Base-by-base conservation (phyloP, 2,888 invertebrate genomes). In the Argynnis bischoffii region DNA sequence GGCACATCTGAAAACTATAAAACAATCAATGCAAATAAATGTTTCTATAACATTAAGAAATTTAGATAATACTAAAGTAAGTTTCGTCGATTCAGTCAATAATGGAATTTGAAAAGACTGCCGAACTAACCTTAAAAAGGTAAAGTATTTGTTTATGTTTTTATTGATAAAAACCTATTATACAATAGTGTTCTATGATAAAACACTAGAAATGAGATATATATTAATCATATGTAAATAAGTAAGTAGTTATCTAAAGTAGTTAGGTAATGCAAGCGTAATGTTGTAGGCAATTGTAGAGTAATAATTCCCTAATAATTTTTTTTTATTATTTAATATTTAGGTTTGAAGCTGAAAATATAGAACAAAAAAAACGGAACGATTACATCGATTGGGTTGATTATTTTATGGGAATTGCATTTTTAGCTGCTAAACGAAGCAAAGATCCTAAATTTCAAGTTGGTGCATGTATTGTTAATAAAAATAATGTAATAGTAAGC, bases 361-460 rank as follows among this genome's bases (percentile, higher is more conserved):
- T 77, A 61, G 51, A 71, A n/a, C 80, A 79, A 66, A 77, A 65
- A 8, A 96, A 96, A 85, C 90, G 96, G 53, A 75, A 81, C 50
- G 94, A 94, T 72, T 97, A 96, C 79, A 84, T 99, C 46, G 94
- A 94, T 53, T 99, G 99, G 99, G 94, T 95, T 69, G 99, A 99
- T 75, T 99, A 98, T 87, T 99, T 99, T 82, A 99, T 99, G 99
- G 96, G 97, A 0, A 94, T 96, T 11, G 98, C 99, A 3, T 95
- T 98, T 80, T 91, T 99, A 35, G 96, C 98, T 1, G 97, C 98
- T 0, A 96, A 97, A 91, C 93, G 99, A 66, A 99, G 99, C 82
- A 99, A 99, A 90, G 99, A 99, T 91, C 99, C 99, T 0, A 92
- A 91, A 64, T 96, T 96, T 3, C 98, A 99, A 94, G 98, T 98